These are phyloP conservation scores for Melipona bicolor DNA, from an alignment of 2,888 invertebrate genomes.

Conservation along the genomic window DNA sequence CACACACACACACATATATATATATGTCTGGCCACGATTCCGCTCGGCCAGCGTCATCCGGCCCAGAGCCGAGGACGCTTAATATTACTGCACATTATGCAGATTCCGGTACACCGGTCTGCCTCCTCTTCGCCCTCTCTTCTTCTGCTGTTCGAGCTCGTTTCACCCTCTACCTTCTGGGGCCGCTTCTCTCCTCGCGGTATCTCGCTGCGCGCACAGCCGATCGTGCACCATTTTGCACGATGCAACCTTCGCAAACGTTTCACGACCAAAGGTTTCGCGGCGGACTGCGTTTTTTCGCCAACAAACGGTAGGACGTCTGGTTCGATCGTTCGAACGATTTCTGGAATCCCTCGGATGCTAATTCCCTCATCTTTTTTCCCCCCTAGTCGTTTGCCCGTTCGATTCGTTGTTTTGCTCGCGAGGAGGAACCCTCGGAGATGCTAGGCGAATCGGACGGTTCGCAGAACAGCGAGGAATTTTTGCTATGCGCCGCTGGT, in stretches of 20 bases:
- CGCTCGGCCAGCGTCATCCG: constrained; percentile 73
- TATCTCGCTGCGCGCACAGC: constrained; percentile 15
- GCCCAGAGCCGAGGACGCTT: constrained; percentile 69
- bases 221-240: constrained; percentile 47
- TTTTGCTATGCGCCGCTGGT: constrained; percentile 2
- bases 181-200: constrained; percentile 3
- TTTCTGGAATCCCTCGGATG: constrained; percentile 10
- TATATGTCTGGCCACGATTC: constrained; percentile 70
- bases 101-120: constrained; percentile 61
- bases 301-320: not conserved
- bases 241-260: not conserved
- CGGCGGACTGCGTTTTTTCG: not conserved
- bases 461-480: constrained; percentile 18
- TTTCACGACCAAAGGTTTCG: too few species aligned
- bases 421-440: not conserved
- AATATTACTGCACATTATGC: constrained; percentile 76
- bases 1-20: constrained; percentile 36
- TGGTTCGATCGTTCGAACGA: not conserved
- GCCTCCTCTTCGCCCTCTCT: constrained; percentile 30
- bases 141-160: not conserved
- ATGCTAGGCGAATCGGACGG: not conserved
- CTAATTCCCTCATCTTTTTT: constrained; percentile 12
- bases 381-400: too few species aligned
- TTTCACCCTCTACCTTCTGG: constrained; percentile 14
- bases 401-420: not conserved